These are phyloP conservation scores for Sipha maydis DNA, from an alignment of 2,888 invertebrate genomes.

Conservation along the genomic window DNA sequence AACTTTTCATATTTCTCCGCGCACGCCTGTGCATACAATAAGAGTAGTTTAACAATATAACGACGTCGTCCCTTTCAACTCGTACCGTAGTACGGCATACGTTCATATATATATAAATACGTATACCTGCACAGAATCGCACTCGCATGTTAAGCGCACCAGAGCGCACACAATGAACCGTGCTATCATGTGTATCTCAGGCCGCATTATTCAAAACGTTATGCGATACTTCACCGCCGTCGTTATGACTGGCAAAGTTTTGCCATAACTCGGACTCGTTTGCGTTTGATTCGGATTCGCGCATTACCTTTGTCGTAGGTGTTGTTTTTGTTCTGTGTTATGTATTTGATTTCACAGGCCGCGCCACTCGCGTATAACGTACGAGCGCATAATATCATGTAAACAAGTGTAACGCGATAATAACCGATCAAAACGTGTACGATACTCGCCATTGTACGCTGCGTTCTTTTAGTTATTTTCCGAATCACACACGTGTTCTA, in stretches of 20 bases:
- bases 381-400: too few species aligned
- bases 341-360: neutral
- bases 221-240: neutral
- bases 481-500: too few species aligned
- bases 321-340: neutral
- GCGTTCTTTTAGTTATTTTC: too few species aligned
- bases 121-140: neutral
- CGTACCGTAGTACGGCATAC: neutral
- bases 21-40: too few species aligned
- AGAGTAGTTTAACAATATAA: slow-evolving; percentile 8
- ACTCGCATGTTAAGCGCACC: neutral
- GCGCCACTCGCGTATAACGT: too few species aligned
- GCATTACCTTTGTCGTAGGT: neutral
- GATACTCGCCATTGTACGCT: too few species aligned
- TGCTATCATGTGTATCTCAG: neutral
- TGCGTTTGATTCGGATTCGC: neutral
- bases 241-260: too few species aligned
- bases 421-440: too few species aligned
- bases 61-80: slow-evolving; percentile 10
- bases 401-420: neutral
- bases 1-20: neutral
- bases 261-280: neutral
- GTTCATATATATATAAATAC: neutral
- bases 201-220: neutral
- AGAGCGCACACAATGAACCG: neutral